phyloP scores from a whole-genome alignment of 2,113 vertebrate genomes.

The Anarhynchus alexandrinus region DNA sequence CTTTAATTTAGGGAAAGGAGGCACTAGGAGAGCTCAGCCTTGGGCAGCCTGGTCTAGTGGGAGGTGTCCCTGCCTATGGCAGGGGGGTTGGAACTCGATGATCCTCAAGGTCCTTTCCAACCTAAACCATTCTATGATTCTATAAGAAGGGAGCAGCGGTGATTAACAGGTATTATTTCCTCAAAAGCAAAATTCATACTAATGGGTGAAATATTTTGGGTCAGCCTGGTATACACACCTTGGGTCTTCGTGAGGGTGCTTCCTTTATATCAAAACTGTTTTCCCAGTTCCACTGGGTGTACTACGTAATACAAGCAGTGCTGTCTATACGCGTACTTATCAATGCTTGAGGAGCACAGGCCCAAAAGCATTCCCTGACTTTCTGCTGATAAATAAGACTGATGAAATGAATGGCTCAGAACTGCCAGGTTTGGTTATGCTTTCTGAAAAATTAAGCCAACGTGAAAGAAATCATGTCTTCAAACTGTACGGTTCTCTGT shows the following conservation, averaged over 20 bases:
- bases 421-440: slow-evolving; percentile 68
- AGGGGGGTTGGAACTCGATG: too few relatives aligned
- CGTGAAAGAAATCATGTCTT: slow-evolving; percentile 68
- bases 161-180: neutral
- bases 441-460: slow-evolving; percentile 65
- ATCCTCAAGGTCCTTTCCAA: too few relatives aligned
- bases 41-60: too few relatives aligned
- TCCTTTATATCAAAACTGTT: slow-evolving; percentile 54
- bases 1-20: neutral
- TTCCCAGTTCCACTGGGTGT: neutral
- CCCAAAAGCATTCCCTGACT: slow-evolving; percentile 54
- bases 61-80: too few relatives aligned
- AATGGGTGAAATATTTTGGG: slow-evolving; percentile 26
- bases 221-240: neutral
- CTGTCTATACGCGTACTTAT: slow-evolving; percentile 64
- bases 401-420: slow-evolving; percentile 59
- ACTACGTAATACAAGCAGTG: neutral
- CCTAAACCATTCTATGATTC: too few relatives aligned
- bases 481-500: slow-evolving; percentile 47
- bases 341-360: slow-evolving; percentile 60
- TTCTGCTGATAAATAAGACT: slow-evolving; percentile 65
- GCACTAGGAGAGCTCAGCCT: neutral
- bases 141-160: neutral
- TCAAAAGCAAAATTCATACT: slow-evolving; percentile 27
- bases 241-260: neutral